A percentile compares a stretch with the other conserved stretches of the same genome.
These are phyloP conservation scores for Pterois miles DNA, from an alignment of 2,797 vertebrate species.

Conservation along the genomic window DNA sequence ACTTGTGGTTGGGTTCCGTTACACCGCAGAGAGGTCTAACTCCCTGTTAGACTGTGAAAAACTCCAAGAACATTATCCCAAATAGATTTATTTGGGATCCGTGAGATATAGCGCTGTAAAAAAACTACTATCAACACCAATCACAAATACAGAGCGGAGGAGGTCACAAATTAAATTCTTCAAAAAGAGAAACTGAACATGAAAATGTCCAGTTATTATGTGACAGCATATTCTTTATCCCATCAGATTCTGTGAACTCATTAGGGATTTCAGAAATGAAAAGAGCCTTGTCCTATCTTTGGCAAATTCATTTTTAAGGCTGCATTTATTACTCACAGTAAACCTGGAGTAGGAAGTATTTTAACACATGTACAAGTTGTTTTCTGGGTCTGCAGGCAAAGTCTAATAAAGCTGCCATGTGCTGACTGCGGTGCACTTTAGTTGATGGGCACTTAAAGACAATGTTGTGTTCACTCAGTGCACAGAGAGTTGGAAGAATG, in stretches of 20 bases:
- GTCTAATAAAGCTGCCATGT: neutral
- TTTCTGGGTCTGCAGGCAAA: neutral
- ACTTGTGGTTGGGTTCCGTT: no score
- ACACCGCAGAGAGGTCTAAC: no score
- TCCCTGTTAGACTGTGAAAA: no score
- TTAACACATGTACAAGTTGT: neutral
- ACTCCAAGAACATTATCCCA: no score
- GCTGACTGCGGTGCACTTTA: slow-evolving; percentile 16
- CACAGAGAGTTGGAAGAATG: neutral
- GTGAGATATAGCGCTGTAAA: no score
- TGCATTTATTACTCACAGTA: neutral
- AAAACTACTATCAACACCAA: no score
- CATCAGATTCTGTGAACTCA: neutral
- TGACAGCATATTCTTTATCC: neutral
- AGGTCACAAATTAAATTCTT: no score
- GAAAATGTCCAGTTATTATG: neutral
- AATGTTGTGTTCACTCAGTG: slow-evolving; percentile 2
- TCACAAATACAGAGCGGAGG: no score
- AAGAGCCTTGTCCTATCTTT: neutral
- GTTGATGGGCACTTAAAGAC: slow-evolving; percentile 9
- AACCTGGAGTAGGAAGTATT: neutral
- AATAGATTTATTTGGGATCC: no score
- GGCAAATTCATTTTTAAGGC: neutral
- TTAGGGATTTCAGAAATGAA: neutral
- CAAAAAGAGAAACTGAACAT: neutral